Percentiles rank a stretch among this genome's conserved stretches.
Conservation (phyloP, 2,797 vertebrate species). For the Triplophysa bombifrons region DNA sequence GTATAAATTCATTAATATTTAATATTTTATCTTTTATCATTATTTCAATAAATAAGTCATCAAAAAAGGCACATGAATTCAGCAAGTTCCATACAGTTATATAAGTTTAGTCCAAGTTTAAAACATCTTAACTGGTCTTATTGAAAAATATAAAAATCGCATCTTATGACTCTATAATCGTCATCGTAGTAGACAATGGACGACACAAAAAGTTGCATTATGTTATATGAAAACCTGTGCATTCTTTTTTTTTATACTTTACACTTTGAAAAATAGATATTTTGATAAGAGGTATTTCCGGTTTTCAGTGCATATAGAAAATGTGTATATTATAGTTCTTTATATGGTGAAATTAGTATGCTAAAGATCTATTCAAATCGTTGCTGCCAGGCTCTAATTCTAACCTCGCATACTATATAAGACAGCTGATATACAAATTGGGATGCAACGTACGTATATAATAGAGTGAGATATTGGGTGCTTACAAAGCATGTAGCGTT, state of each 20-base stretch:
- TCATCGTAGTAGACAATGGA: not conserved
- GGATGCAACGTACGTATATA: slow-evolving; percentile 9
- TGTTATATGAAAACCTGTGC: not conserved
- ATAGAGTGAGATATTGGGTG: slow-evolving; percentile 22
- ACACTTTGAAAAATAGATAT: not conserved
- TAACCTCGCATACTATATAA: not conserved
- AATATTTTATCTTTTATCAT: not conserved
- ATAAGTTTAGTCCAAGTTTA: not conserved
- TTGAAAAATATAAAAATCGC: not conserved
- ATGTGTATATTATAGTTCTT: not conserved
- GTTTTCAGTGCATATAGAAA: not conserved
- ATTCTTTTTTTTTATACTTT: not conserved
- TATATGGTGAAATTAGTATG: not conserved
- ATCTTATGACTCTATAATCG: not conserved
- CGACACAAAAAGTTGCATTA: not conserved
- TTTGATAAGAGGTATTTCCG: no score
- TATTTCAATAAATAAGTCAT: not conserved
- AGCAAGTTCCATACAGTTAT: no score
- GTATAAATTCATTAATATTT: not conserved
- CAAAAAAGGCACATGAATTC: not conserved
- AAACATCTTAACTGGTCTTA: not conserved
- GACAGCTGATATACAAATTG: not conserved
- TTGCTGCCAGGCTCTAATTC: not conserved
- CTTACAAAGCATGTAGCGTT: slow-evolving; percentile 45
- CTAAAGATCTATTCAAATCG: not conserved